Base-by-base conservation (phyloP, 64 coral and sea anemone genomes). In the Stylophora pistillata region DNA sequence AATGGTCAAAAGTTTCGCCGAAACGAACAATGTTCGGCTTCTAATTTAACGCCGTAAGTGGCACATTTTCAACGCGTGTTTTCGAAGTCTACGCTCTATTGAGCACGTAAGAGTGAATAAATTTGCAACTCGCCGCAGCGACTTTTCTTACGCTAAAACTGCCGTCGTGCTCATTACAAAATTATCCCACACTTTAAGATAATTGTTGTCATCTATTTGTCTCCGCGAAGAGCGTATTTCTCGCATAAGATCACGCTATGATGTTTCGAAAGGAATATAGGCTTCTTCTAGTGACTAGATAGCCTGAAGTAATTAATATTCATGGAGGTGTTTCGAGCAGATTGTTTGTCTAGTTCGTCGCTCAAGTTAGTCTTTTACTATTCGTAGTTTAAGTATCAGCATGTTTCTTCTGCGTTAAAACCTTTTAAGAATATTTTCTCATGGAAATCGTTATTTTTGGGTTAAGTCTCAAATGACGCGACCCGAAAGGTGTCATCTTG, bases 51-150 rank as follows among this genome's bases (percentile, higher is more conserved):
- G 56, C 58, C 78, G 78, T 41, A 84, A 84, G 80, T 84, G 81
- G 82, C 74, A 92, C 82, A 92, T 92, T 92, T 92, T 65, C 34
- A 92, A 92, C 90, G 90, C 90, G 82, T 92, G 90, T 92, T 92
- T 92, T 92, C 76, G 90, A 73, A 73, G 90, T 74, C 73, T 28
- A 78, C 90, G 90, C 90, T 92, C 82, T 33, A 86, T 16, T 92
- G 90, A 85, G 62, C 90, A 92, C 58, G 73, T 74, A 78, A 86
- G 62, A 84, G 21, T 74, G 90, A 85, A 92, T 92, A 92, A 86
- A 92, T 92, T 92, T 82, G 71, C 53, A 29, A 56, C 66, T 91
- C 61, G 47, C 78, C 65, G 71, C 54, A 56, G 53, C 70, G 57
- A 53, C 64, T 64, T 71, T 27, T 74, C 75, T 53, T 55, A 76